phyloP scores from a whole-genome alignment of 2,113 vertebrate species.

The Platanista minor region DNA sequence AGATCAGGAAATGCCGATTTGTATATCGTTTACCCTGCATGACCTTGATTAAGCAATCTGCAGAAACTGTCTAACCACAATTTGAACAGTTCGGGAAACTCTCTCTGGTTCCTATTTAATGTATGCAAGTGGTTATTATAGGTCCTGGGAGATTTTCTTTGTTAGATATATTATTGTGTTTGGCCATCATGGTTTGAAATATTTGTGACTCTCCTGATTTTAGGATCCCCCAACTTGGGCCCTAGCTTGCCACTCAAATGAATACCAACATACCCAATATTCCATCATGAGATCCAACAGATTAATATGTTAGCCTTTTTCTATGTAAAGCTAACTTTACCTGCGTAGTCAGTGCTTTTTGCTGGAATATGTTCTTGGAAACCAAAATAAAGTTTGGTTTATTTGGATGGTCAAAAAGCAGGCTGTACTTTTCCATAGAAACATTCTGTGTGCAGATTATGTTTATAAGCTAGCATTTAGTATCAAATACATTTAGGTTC shows the following conservation, averaged over 20 bases:
- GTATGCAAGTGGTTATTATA: background rate
- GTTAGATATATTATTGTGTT: background rate
- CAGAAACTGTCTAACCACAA: background rate
- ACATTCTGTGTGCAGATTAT: background rate
- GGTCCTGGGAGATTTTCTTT: background rate
- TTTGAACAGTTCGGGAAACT: background rate
- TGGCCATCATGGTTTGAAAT: background rate
- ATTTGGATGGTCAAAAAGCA: background rate
- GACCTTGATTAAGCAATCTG: background rate
- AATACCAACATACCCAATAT: background rate
- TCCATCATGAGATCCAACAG: background rate
- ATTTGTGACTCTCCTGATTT: background rate
- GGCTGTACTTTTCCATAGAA: background rate
- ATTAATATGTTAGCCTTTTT: background rate
- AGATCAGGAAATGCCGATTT: background rate
- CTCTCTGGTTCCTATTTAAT: background rate
- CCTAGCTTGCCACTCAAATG: background rate
- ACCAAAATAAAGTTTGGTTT: background rate
- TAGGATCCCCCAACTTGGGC: background rate
- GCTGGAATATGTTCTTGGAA: background rate
- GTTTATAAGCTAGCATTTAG: background rate
- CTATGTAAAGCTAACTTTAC: background rate
- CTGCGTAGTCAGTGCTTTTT: background rate
- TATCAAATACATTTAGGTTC: background rate
- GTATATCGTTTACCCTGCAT: background rate